Evolutionary conservation across 2,113 vertebrate genomes (phyloP).

Genomic region (Microcebus murinus): DNA sequence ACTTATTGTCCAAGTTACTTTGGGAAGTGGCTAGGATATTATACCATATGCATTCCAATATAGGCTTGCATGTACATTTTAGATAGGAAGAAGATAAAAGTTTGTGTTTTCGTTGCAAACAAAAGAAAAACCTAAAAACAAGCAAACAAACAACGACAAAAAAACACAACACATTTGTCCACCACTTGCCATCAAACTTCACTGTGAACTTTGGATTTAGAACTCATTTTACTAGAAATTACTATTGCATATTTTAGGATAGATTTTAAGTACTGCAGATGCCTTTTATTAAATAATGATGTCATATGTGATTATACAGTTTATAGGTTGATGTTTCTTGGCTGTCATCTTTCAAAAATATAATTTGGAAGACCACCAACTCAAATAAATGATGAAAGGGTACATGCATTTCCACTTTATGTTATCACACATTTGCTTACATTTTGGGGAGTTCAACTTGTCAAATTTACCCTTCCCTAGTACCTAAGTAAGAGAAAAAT

Average conservation of each 20-base stretch:
- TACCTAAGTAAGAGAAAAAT: slow-evolving; percentile 18
- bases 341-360: background rate
- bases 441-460: background rate
- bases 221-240: background rate
- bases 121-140: background rate
- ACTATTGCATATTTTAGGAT: background rate
- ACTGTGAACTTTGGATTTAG: background rate
- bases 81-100: background rate
- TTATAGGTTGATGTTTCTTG: background rate
- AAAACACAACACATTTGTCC: background rate
- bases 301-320: background rate
- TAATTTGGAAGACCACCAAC: background rate
- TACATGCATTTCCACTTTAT: background rate
- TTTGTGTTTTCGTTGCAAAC: background rate
- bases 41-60: background rate
- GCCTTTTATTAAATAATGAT: background rate
- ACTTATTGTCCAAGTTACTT: background rate
- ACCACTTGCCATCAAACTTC: background rate
- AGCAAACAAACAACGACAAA: background rate
- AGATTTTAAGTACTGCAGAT: background rate
- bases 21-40: background rate
- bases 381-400: background rate
- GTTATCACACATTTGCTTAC: background rate
- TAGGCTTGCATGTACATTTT: background rate
- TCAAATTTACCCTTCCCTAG: background rate